Evolutionary conservation across 2,113 vertebrate genomes (phyloP).

Genomic region (Seriola rivoliana): DNA sequence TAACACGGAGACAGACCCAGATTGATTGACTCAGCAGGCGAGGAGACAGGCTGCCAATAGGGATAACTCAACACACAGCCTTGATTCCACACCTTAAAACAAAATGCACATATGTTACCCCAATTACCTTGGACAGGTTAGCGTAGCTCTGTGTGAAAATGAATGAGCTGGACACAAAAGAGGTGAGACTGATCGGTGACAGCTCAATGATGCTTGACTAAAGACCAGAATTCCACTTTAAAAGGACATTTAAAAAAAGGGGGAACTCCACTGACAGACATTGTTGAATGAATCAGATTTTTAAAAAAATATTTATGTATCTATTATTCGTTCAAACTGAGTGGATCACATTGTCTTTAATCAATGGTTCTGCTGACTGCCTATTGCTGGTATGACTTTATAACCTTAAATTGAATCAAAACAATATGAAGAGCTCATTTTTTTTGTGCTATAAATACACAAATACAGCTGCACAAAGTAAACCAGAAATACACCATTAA

Average conservation of each 20-base stretch:
- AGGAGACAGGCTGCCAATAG: constrained; percentile 70
- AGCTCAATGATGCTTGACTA: constrained; percentile 13
- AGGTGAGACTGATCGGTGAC: constrained; percentile 28
- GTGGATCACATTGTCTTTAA: too few relatives aligned
- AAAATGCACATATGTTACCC: constrained; percentile 43
- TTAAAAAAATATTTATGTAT: background rate
- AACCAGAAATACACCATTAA: too few relatives aligned
- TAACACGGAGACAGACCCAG: constrained; percentile 47
- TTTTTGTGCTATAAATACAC: background rate
- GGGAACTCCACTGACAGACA: background rate
- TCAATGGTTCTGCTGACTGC: background rate
- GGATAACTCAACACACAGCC: constrained; percentile 46
- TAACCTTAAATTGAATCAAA: background rate
- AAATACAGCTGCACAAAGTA: background rate
- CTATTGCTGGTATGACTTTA: background rate
- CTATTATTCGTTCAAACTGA: background rate
- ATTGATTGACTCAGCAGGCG: constrained; percentile 69
- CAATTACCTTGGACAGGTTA: constrained; percentile 38
- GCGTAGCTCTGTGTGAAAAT: constrained; percentile 4
- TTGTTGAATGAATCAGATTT: background rate
- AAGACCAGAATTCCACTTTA: constrained; percentile 8
- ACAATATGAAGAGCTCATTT: background rate
- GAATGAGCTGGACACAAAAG: constrained; percentile 22
- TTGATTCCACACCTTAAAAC: constrained; percentile 43
- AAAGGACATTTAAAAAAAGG: background rate